These are phyloP conservation scores for Macrotus californicus DNA, from an alignment of 2,113 vertebrate species.

Conservation along the genomic window DNA sequence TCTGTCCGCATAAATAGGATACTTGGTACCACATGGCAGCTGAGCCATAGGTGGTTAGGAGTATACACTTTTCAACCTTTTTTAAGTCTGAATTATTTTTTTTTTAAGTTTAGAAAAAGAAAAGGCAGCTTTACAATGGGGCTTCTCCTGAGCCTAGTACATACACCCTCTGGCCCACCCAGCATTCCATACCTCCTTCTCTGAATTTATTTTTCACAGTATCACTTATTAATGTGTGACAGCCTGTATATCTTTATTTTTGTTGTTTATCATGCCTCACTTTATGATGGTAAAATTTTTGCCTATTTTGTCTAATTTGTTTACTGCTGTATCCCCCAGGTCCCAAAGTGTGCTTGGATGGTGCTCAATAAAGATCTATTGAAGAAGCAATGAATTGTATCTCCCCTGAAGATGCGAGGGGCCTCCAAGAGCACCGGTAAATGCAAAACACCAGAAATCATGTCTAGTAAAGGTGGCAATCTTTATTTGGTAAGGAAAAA, in stretches of 20 bases:
- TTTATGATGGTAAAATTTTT: background rate
- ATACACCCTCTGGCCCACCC: background rate
- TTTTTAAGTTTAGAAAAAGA: background rate
- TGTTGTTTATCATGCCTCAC: background rate
- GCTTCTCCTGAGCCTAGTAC: background rate
- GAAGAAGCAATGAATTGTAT: background rate
- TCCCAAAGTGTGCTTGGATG: background rate
- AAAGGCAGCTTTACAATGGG: background rate
- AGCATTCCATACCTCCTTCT: background rate
- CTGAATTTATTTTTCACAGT: background rate
- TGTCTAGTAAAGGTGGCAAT: background rate
- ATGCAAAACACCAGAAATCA: background rate
- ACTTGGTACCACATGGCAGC: background rate
- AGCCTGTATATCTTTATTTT: background rate
- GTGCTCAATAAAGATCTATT: background rate
- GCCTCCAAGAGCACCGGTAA: background rate
- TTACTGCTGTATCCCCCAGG: background rate
- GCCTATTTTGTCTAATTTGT: background rate
- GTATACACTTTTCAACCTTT: background rate
- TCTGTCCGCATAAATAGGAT: background rate
- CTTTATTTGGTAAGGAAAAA: background rate
- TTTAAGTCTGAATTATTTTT: background rate
- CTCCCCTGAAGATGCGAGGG: background rate
- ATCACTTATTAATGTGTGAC: background rate
- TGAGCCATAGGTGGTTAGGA: background rate